These are phyloP conservation scores for Anhinga rufa DNA, from an alignment of 2,113 vertebrate species.

Conservation along the genomic window DNA sequence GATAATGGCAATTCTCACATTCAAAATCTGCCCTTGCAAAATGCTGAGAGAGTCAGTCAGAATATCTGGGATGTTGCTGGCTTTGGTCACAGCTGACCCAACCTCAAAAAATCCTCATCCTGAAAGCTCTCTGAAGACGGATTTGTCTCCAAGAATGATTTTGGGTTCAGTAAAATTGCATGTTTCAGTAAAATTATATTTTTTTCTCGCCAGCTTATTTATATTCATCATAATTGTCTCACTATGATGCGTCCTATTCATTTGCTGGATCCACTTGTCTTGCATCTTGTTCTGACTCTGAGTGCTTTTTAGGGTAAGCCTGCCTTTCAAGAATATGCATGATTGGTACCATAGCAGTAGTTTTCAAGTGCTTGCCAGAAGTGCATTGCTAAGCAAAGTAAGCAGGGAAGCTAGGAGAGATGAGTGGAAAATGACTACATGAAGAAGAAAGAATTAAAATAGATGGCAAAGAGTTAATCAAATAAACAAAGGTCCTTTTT, in stretches of 20 bases:
- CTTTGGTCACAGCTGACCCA: background rate
- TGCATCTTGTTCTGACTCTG: constrained; percentile 22
- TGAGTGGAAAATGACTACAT: background rate
- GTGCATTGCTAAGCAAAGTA: constrained; percentile 9
- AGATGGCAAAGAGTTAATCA: constrained; percentile 26
- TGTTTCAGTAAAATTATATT: constrained; percentile 22
- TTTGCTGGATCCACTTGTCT: constrained; percentile 26
- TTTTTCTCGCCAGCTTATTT: constrained; percentile 27
- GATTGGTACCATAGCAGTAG: constrained; percentile 10
- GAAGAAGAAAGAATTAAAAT: background rate
- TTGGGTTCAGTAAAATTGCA: constrained; percentile 21
- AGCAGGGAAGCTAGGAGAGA: background rate
- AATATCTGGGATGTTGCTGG: background rate
- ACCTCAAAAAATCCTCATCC: background rate
- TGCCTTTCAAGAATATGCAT: constrained; percentile 8
- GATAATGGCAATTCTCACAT: background rate
- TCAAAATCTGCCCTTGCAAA: background rate
- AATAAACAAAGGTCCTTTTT: background rate
- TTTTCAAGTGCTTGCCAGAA: background rate
- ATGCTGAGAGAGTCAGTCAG: background rate
- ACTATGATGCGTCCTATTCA: constrained; percentile 9
- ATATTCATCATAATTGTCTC: constrained; percentile 16
- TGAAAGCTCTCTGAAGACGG: background rate
- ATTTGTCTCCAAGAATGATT: constrained; percentile 17
- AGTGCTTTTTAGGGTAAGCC: constrained; percentile 10